These are phyloP conservation scores for Spinus pinus DNA, from an alignment of 2,797 vertebrate species.

Conservation along the genomic window DNA sequence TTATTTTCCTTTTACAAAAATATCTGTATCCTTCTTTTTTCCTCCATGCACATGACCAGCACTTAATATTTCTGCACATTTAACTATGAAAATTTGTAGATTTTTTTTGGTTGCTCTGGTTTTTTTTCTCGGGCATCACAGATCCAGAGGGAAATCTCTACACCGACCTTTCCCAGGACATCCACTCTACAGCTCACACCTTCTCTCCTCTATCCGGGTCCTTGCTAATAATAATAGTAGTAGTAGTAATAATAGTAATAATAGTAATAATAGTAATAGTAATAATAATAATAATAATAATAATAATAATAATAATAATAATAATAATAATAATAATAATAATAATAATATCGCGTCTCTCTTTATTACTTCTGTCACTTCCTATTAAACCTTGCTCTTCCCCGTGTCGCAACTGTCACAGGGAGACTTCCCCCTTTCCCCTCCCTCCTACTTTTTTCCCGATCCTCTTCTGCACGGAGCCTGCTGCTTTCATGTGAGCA, in stretches of 20 bases:
- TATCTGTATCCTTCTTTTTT: not conserved
- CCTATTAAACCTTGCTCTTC: not conserved
- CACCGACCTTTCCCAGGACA: not conserved
- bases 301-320: not conserved
- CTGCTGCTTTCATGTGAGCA: conserved; percentile 12
- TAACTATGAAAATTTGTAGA: not conserved
- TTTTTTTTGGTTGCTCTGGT: not conserved
- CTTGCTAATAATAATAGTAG: not conserved
- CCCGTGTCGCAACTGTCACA: not conserved
- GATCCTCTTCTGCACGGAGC: not conserved
- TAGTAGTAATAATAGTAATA: fast-evolving
- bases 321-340: not conserved
- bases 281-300: not conserved
- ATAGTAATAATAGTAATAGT: not conserved
- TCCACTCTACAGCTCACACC: not conserved
- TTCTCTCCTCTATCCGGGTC: not conserved
- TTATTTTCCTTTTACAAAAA: not conserved
- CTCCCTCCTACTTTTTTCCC: not conserved
- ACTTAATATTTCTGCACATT: not conserved
- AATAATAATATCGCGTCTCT: not conserved
- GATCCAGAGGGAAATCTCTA: not conserved
- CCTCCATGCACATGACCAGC: too few relatives aligned
- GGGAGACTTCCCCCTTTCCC: not conserved
- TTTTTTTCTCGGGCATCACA: not conserved
- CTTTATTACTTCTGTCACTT: not conserved